phyloP scores from a whole-genome alignment of 1,140 invertebrate genomes.

The Aethina tumida region DNA sequence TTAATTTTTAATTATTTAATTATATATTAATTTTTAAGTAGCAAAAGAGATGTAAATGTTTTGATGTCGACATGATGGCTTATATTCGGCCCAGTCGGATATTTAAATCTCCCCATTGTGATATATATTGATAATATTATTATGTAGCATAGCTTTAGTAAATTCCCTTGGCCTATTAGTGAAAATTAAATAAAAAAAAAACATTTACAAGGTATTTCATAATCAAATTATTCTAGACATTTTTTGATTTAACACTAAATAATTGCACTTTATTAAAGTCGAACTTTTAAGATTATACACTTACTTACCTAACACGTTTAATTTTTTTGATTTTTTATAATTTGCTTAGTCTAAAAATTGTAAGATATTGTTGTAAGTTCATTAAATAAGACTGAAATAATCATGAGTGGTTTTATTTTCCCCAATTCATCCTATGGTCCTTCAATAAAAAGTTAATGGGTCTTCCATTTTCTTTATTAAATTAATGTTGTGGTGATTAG shows the following conservation, averaged over 20 bases:
- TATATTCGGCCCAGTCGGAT: conserved; percentile 3
- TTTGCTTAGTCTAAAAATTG: conserved; percentile 15
- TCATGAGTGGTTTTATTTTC: conserved; percentile 10
- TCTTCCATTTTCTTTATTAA: too few species aligned
- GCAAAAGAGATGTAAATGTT: too few species aligned
- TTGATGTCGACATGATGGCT: too few species aligned
- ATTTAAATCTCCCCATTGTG: conserved; percentile 21
- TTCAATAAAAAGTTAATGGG: too few species aligned
- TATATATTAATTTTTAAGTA: too few species aligned
- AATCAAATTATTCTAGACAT: conserved; percentile 18
- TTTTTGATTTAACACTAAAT: conserved; percentile 11
- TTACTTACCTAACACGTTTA: conserved; percentile 14
- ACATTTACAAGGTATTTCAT: conserved; percentile 18
- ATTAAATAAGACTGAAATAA: conserved; percentile 26
- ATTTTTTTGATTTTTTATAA: conserved; percentile 11
- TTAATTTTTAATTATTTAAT: too few species aligned
- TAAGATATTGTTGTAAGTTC: conserved; percentile 22
- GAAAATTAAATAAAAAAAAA: conserved; percentile 6
- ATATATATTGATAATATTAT: conserved; percentile 25
- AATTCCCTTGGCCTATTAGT: conserved; percentile 9
- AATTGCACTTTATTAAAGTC: conserved; percentile 18
- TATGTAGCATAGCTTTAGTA: conserved; percentile 4
- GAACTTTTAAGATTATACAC: conserved; percentile 18
- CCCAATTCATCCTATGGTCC: too few species aligned
- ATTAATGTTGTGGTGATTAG: too few species aligned